A percentile compares a stretch with the other conserved stretches of the same genome.
phyloP scores from a whole-genome alignment of 2,113 vertebrate species.

The Romanogobio albipinnatus region DNA sequence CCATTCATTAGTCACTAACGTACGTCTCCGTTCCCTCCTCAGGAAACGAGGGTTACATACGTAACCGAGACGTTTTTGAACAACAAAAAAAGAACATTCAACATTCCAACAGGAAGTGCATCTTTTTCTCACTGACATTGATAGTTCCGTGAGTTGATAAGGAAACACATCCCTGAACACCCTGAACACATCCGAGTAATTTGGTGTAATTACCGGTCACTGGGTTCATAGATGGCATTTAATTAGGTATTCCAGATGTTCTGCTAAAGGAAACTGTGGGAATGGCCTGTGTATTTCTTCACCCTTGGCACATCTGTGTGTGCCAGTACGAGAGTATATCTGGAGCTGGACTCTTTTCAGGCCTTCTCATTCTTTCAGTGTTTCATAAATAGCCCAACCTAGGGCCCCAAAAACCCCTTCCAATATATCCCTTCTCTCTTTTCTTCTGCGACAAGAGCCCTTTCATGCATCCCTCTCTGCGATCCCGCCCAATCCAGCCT shows the following conservation, averaged over 20 bases:
- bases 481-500: constrained; percentile 34
- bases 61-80: no score
- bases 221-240: neutral
- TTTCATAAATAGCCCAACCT: constrained; percentile 21
- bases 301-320: constrained; percentile 3
- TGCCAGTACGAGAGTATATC: neutral
- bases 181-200: neutral
- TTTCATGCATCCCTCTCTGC: neutral
- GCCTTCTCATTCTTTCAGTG: constrained; percentile 14
- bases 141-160: neutral
- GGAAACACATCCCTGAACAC: no score
- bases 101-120: neutral
- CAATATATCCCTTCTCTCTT: constrained; percentile 39
- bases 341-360: constrained; percentile 56
- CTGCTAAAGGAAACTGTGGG: neutral
- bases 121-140: neutral
- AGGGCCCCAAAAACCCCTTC: constrained; percentile 3
- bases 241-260: constrained; percentile 9
- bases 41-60: no score
- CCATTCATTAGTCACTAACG: no score
- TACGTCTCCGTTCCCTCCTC: no score
- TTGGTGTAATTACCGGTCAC: constrained; percentile 12
- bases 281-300: neutral
- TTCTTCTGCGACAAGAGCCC: constrained; percentile 24
- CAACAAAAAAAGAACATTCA: neutral